Evolutionary conservation across 2,797 vertebrate genomes (phyloP).

Genomic region (Urosaurus nigricauda): DNA sequence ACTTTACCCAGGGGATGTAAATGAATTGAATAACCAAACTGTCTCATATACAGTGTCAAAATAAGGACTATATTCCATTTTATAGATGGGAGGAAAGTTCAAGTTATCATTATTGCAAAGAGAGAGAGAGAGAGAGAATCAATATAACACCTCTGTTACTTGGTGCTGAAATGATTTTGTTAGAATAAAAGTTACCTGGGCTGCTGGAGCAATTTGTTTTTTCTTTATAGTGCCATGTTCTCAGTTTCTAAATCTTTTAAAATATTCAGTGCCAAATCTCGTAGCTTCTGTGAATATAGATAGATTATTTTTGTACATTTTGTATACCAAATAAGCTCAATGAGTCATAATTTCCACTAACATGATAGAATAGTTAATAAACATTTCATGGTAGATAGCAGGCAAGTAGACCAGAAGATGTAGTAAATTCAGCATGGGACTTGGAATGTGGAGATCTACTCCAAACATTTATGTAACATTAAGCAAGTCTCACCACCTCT

Average conservation of each 20-base stretch:
- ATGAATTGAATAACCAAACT: constrained; percentile 40
- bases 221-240: constrained; percentile 34
- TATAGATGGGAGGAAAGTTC: not conserved
- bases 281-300: constrained; percentile 33
- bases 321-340: constrained; percentile 66
- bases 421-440: not conserved
- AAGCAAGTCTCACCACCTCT: not conserved
- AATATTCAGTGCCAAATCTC: constrained; percentile 25
- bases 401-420: constrained; percentile 6
- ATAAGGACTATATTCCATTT: constrained; percentile 25
- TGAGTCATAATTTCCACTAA: constrained; percentile 31
- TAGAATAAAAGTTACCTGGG: constrained; percentile 37
- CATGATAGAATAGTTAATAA: not conserved
- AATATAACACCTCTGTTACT: constrained; percentile 24
- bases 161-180: constrained; percentile 36
- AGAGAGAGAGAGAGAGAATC: too few relatives aligned
- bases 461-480: not conserved
- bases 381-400: constrained; percentile 22
- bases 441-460: not conserved
- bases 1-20: constrained; percentile 43
- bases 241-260: constrained; percentile 59
- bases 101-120: constrained; percentile 57
- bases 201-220: constrained; percentile 40
- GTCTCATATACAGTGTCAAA: constrained; percentile 45
- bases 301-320: constrained; percentile 75